Conservation (phyloP, 2,113 vertebrate species). For the Python bivittatus region DNA sequence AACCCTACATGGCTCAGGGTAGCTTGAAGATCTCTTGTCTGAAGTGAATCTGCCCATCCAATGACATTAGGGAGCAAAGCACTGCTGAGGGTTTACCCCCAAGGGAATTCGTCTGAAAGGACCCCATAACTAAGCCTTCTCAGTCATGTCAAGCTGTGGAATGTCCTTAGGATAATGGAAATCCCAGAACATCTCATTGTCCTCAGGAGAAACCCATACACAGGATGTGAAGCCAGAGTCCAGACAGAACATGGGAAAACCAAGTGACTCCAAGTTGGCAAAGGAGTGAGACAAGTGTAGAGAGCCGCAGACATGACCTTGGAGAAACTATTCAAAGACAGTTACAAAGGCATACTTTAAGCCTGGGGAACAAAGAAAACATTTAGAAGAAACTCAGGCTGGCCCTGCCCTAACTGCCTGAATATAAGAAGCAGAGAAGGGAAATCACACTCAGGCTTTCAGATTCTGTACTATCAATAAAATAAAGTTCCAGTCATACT, state of each 20-base stretch:
- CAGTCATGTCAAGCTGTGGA: neutral
- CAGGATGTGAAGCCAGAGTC: neutral
- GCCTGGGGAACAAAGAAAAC: neutral
- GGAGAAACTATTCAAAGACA: neutral
- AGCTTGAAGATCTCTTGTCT: neutral
- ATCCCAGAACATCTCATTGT: neutral
- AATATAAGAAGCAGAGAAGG: neutral
- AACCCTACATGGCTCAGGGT: neutral
- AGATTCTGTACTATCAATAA: neutral
- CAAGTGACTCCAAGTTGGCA: neutral
- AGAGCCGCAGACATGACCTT: neutral
- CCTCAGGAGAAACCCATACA: neutral
- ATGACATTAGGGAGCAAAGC: neutral
- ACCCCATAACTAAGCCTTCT: neutral
- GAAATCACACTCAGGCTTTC: neutral
- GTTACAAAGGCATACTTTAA: neutral
- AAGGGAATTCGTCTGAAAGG: neutral
- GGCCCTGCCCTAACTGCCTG: neutral
- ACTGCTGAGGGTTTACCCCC: neutral
- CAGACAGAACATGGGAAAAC: neutral
- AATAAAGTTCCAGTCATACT: neutral
- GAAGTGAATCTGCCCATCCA: neutral
- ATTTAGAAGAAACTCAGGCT: neutral
- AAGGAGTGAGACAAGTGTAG: neutral
- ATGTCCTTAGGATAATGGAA: neutral